phyloP scores from a whole-genome alignment of 2,113 vertebrate genomes.

The Muntiacus reevesi region DNA sequence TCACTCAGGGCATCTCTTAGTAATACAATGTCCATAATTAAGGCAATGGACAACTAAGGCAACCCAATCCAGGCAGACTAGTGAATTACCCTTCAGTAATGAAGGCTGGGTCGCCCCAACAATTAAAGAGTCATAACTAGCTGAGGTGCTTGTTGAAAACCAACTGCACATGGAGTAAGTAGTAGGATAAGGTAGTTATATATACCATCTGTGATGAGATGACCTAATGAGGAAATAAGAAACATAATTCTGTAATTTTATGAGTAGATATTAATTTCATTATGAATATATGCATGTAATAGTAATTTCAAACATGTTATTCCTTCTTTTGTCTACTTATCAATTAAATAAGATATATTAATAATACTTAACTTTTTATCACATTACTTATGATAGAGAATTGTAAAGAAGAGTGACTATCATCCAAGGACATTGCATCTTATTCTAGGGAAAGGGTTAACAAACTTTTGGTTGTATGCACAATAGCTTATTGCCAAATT shows the following conservation, averaged over 20 bases:
- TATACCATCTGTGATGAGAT: neutral
- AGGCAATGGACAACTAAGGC: neutral
- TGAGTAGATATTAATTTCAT: neutral
- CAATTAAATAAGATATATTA: neutral
- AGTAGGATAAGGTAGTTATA: neutral
- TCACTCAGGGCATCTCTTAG: neutral
- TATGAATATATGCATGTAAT: neutral
- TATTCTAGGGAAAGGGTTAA: neutral
- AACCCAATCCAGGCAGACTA: neutral
- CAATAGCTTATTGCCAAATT: neutral
- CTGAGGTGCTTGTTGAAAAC: neutral
- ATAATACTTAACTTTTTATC: neutral
- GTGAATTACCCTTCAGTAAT: neutral
- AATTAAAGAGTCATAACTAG: neutral
- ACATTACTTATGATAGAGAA: neutral
- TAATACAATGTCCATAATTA: neutral
- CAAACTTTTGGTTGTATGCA: neutral
- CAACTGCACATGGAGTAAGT: neutral
- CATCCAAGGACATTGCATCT: fast-evolving
- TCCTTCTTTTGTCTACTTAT: neutral
- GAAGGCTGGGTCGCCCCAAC: neutral
- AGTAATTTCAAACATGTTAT: neutral
- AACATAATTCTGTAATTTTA: neutral
- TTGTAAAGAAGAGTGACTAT: neutral
- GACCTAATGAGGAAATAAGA: neutral